phyloP scores from a whole-genome alignment of 2,888 invertebrate genomes.

The Congeria kusceri region DNA sequence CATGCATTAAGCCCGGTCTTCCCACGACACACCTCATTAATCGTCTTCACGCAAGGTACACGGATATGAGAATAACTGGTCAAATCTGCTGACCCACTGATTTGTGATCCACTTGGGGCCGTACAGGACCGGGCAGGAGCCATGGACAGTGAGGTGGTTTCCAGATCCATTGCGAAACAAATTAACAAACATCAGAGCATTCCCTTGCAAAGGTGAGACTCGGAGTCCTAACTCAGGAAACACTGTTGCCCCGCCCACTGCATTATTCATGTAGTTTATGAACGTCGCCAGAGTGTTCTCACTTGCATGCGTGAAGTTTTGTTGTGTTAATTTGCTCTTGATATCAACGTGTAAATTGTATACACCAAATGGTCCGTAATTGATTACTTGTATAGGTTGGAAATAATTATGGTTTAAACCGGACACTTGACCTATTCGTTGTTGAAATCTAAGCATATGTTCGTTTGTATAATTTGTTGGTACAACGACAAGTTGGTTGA shows the following conservation, averaged over 20 bases:
- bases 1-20: no score
- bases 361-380: conserved; percentile 26
- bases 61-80: conserved; percentile 11
- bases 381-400: conserved; percentile 12
- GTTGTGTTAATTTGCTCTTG: neutral
- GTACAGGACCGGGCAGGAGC: conserved; percentile 27
- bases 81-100: conserved; percentile 14
- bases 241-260: conserved; percentile 15
- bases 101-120: conserved; percentile 26
- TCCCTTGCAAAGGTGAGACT: conserved; percentile 3
- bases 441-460: neutral
- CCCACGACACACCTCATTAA: no score
- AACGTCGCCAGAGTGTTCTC: conserved; percentile 8
- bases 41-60: no score
- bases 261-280: conserved; percentile 20
- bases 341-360: conserved; percentile 22
- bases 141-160: conserved; percentile 6
- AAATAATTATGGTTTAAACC: neutral
- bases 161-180: conserved; percentile 20
- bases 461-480: neutral
- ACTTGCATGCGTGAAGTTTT: neutral
- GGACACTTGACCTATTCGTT: conserved; percentile 4
- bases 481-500: conserved; percentile 12
- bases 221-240: conserved; percentile 26
- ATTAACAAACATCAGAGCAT: conserved; percentile 30